A percentile compares a stretch with the other conserved stretches of the same genome.
Conservation (phyloP, 2,888 invertebrate genomes). For the Lacanobia oleracea region DNA sequence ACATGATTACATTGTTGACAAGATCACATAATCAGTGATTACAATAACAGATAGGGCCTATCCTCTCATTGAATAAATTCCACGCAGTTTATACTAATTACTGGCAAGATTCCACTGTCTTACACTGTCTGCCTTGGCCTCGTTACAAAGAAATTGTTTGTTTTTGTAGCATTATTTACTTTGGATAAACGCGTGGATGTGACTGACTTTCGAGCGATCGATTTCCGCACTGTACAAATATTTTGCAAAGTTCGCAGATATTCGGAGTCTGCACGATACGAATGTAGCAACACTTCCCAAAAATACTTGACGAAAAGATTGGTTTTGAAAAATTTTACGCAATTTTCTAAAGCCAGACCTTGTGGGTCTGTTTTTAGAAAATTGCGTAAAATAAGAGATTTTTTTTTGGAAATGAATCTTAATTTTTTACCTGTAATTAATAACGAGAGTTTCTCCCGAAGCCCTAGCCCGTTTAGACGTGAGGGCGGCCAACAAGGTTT, state of each 20-base stretch:
- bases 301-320: background rate
- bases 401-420: background rate
- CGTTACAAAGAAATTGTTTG: constrained; percentile 46
- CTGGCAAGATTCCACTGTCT: constrained; percentile 49
- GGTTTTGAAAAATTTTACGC: background rate
- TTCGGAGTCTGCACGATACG: background rate
- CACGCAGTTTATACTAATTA: constrained; percentile 28
- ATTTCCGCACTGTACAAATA: background rate
- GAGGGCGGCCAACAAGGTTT: constrained; percentile 96
- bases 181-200: constrained; percentile 2
- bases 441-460: constrained; percentile 97
- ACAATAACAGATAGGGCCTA: constrained; percentile 45
- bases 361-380: too few species aligned
- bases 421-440: constrained; percentile 93
- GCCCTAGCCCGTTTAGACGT: constrained; percentile 96
- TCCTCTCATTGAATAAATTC: constrained; percentile 47
- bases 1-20: constrained; percentile 40
- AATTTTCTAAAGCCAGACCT: too few species aligned
- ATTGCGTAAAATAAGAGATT: too few species aligned
- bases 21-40: constrained; percentile 40
- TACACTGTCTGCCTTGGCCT: constrained; percentile 51
- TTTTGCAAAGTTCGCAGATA: background rate
- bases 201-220: background rate
- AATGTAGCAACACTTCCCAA: background rate
- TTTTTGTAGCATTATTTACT: constrained; percentile 36